Conservation (phyloP, 1,140 invertebrate species). For the Eurosta solidaginis region DNA sequence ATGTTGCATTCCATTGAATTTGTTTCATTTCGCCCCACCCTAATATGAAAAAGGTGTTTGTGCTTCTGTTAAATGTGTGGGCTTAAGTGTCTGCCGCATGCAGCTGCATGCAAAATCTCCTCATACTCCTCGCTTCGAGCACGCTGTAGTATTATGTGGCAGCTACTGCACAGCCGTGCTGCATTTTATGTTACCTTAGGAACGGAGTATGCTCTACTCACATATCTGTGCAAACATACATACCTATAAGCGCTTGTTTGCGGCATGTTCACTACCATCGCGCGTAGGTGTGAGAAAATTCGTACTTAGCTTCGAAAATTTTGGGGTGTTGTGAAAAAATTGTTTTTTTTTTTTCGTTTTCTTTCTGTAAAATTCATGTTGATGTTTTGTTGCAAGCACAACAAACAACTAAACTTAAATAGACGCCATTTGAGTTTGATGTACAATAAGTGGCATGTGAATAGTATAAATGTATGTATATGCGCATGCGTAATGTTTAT, state of each 20-base stretch:
- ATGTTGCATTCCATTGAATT: no score
- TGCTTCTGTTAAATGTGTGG: not conserved
- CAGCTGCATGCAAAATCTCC: constrained; percentile 4
- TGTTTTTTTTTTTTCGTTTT: not conserved
- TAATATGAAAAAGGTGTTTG: no score
- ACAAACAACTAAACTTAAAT: not conserved
- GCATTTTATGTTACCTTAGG: not conserved
- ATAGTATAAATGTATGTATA: no score
- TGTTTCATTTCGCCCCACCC: no score
- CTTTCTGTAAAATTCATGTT: not conserved
- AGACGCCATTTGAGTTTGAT: not conserved
- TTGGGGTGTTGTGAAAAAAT: not conserved
- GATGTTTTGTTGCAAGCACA: not conserved
- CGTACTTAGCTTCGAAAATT: not conserved
- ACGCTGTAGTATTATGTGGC: not conserved
- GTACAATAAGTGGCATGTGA: constrained; percentile 16
- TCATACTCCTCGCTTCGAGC: no score
- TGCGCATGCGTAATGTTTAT: not conserved
- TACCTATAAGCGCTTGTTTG: not conserved
- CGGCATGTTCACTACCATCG: not conserved
- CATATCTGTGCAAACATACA: not conserved
- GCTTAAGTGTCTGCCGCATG: not conserved
- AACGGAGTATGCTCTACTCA: not conserved
- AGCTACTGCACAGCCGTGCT: not conserved
- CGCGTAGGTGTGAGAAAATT: constrained; percentile 27